Base-by-base conservation (phyloP, 2,113 vertebrate genomes). In the Menidia beryllina region DNA sequence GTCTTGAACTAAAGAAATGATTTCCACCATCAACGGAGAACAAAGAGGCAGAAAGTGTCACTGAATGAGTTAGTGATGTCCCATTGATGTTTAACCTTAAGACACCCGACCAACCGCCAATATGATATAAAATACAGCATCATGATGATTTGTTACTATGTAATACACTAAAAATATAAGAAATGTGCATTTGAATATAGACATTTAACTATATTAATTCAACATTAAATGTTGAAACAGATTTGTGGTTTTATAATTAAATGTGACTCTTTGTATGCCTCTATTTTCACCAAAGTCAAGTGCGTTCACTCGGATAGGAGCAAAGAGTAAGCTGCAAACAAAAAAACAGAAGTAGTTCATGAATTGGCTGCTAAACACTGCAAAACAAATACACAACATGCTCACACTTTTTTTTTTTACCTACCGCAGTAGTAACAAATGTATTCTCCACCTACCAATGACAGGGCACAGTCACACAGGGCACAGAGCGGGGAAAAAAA, bases 341-440 rank as follows among this genome's bases (percentile, higher is more conserved):
- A 59, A 57, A 65, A 34, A 57, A 27, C 36, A 53, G 41, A 14
- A 54, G 26, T 27, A 56, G 4, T 72, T 30, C 17, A 15, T 47
- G 54, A 41, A n/a, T 26, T 27, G 17, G 19, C 41, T 14, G 41
- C 20, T 45, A 1, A 52, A 47, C 77, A 77, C 81, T 69, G 63
- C 82, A 86, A 71, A 78, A n/a, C 3, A 45, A 75, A 69, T 77
- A 88, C 67, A 68, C 65, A 38, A 62, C 88, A 91, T 79, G 79
- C 80, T 79, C 47, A 73, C 57, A 63, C 76, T 21, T 24, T 69
- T 60, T 62, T 27, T 50, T 55, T 62, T 13, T 85, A 93, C 93
- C 77, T 92, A 94, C 93, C 93, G 89, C 92, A 93, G 6, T 59
- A 71, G 82, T 87, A 91, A 87, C 92, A 93, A 69, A 88, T 87